Conservation (phyloP, 2,888 invertebrate genomes). For the Mermis nigrescens region DNA sequence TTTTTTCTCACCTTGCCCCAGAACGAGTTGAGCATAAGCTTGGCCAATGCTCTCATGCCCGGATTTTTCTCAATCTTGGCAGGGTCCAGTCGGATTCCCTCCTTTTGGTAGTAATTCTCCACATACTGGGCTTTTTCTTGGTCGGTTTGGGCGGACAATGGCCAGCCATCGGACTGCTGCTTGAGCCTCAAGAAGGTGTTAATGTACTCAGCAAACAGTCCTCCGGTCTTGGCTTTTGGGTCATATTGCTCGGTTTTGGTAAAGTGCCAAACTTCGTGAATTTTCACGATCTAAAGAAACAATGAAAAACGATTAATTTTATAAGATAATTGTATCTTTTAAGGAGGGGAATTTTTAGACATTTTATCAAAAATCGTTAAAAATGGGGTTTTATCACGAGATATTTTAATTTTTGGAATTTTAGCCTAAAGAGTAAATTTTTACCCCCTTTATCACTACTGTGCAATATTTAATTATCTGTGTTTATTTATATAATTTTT, state of each 20-base stretch:
- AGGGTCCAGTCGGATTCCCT: background rate
- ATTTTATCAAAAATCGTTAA: no score
- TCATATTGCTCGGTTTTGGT: background rate
- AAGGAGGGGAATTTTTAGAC: no score
- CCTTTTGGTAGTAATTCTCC: background rate
- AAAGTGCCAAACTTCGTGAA: background rate
- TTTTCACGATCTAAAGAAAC: background rate
- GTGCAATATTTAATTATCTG: no score
- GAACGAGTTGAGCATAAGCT: conserved; percentile 7
- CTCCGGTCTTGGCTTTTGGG: conserved; percentile 2
- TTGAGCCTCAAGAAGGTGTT: conserved; percentile 22
- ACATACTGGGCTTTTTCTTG: background rate
- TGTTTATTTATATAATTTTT: no score
- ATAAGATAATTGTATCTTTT: no score
- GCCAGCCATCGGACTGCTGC: conserved; percentile 17
- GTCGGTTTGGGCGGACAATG: background rate
- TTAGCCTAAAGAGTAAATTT: no score
- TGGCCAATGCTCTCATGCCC: conserved; percentile 6
- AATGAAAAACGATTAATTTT: no score
- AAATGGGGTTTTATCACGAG: no score
- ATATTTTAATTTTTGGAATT: no score
- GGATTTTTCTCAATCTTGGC: conserved; percentile 4
- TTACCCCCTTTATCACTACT: no score
- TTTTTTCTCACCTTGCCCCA: no score
- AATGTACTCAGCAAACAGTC: conserved; percentile 22